These are phyloP conservation scores for Arothron firmamentum DNA, from an alignment of 2,113 vertebrate species.

Conservation along the genomic window DNA sequence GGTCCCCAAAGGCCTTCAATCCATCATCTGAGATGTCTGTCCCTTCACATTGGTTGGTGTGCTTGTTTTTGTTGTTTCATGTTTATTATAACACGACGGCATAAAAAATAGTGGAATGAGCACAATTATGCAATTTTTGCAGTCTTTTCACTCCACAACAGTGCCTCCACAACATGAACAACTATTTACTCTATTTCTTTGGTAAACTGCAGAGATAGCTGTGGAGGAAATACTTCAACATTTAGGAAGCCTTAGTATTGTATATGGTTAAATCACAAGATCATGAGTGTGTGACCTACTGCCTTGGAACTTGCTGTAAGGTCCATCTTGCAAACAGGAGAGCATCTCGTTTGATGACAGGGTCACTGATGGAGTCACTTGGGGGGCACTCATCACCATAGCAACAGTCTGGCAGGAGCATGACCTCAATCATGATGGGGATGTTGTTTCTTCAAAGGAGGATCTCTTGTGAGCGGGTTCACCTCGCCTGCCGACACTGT, in stretches of 20 bases:
- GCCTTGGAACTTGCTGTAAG: slow-evolving; percentile 91
- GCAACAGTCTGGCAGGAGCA: slow-evolving; percentile 98
- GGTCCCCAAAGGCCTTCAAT: too few relatives aligned
- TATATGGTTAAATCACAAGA: neutral
- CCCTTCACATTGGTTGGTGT: too few relatives aligned
- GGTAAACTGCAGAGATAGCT: neutral
- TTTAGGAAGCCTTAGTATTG: neutral
- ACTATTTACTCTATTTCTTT: too few relatives aligned
- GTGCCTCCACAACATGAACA: too few relatives aligned
- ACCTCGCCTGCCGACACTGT: slow-evolving; percentile 92
- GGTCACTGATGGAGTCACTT: slow-evolving; percentile 89
- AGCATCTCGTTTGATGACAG: slow-evolving; percentile 94
- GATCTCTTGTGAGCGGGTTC: slow-evolving; percentile 90
- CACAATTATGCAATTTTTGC: too few relatives aligned
- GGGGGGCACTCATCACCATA: slow-evolving; percentile 91
- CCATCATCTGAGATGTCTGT: too few relatives aligned
- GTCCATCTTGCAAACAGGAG: slow-evolving; percentile 95
- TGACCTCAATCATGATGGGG: slow-evolving; percentile 98
- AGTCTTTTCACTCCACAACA: too few relatives aligned
- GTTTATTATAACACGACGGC: too few relatives aligned
- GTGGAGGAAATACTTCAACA: neutral
- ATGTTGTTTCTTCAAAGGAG: slow-evolving; percentile 94
- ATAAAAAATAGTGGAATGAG: too few relatives aligned
- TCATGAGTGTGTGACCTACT: slow-evolving; percentile 72
- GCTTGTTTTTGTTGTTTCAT: too few relatives aligned